A percentile compares a stretch with the other conserved stretches of the same genome.
phyloP scores from a whole-genome alignment of 2,888 invertebrate species.

The Pegoplata infirma region DNA sequence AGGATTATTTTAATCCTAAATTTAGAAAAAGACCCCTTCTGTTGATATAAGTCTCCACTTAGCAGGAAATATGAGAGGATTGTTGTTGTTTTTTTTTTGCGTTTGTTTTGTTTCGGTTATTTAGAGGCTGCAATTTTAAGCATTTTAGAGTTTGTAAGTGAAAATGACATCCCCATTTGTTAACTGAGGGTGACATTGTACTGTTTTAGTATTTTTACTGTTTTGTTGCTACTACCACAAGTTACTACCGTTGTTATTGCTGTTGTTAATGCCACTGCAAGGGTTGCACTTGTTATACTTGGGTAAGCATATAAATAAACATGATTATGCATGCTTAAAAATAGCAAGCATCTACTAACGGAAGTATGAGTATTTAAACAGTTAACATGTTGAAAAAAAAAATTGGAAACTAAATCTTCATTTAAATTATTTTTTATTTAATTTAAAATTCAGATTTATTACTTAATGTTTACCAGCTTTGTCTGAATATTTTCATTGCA shows the following conservation, averaged over 20 bases:
- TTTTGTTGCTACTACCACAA: slow-evolving; percentile 8
- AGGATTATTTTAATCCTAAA: slow-evolving; percentile 17
- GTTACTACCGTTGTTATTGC: too few relatives aligned
- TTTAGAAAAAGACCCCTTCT: background rate
- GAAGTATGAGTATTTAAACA: background rate
- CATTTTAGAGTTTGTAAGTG: slow-evolving; percentile 10
- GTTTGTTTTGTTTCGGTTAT: background rate
- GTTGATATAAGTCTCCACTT: slow-evolving; percentile 4
- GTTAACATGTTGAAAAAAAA: too few relatives aligned
- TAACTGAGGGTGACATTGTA: slow-evolving; percentile 40
- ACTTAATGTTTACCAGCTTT: too few relatives aligned
- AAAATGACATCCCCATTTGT: slow-evolving; percentile 40
- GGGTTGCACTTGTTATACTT: slow-evolving; percentile 57
- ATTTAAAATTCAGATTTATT: too few relatives aligned
- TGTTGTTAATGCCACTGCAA: slow-evolving; percentile 26
- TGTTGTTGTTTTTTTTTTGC: background rate
- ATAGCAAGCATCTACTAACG: background rate
- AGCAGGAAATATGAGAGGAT: background rate
- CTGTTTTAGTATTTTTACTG: background rate
- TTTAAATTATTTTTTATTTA: too few relatives aligned
- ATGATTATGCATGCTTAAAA: slow-evolving; percentile 55
- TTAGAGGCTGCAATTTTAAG: slow-evolving; percentile 21
- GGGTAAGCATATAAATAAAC: slow-evolving; percentile 51
- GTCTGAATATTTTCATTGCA: too few relatives aligned
- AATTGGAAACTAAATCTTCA: too few relatives aligned